Evolutionary conservation across 2,797 vertebrate species (phyloP).

Genomic region (Ptychobarbus kaznakovi): DNA sequence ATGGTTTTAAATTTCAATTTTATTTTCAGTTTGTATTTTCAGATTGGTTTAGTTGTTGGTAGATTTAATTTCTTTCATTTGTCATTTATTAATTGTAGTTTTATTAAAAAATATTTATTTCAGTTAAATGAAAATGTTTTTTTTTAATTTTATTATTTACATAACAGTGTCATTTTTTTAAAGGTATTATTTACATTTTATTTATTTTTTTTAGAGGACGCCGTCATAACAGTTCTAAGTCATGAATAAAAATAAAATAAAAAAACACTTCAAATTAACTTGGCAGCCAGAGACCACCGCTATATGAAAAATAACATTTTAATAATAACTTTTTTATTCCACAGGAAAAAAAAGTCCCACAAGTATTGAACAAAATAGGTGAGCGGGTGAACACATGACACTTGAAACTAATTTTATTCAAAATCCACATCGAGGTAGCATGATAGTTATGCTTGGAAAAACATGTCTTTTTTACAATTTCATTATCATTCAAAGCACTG

Average conservation of each 20-base stretch:
- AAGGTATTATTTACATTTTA: background rate
- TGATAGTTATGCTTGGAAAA: constrained; percentile 11
- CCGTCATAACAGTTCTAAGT: background rate
- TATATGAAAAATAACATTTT: background rate
- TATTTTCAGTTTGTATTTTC: background rate
- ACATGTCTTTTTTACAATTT: background rate
- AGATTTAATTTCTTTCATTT: background rate
- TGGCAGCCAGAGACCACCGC: background rate
- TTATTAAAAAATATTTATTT: background rate
- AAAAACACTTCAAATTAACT: background rate
- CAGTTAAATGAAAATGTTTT: background rate
- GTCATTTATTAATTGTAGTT: background rate
- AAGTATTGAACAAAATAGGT: background rate
- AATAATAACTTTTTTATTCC: background rate
- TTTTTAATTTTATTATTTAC: background rate
- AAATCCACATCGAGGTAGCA: background rate
- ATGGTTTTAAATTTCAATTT: background rate
- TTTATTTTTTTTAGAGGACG: background rate
- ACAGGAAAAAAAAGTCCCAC: background rate
- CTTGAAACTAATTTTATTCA: background rate
- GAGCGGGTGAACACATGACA: background rate
- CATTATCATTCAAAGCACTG: background rate
- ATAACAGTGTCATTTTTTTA: background rate
- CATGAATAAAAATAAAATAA: background rate
- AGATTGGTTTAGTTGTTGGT: background rate